Conservation (phyloP, 2,888 invertebrate species). For the Harmothoe impar region DNA sequence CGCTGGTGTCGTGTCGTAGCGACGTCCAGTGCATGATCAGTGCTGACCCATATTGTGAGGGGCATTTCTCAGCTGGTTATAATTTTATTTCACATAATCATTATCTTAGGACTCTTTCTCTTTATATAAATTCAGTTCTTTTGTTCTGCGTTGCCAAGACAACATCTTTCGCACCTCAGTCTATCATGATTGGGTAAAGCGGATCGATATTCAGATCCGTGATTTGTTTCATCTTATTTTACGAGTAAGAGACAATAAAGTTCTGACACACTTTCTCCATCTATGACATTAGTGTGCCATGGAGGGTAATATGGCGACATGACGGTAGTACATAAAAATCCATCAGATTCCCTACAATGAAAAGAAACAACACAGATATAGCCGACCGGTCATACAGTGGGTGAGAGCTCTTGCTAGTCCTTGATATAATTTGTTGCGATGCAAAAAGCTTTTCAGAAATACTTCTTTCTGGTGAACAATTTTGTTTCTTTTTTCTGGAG, state of each 20-base stretch:
- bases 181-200: background rate
- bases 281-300: constrained; percentile 36
- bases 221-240: background rate
- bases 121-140: background rate
- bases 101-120: background rate
- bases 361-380: constrained; percentile 54
- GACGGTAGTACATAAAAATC: constrained; percentile 48
- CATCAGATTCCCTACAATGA: constrained; percentile 55
- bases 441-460: too few relatives aligned
- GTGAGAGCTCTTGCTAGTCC: background rate
- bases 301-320: constrained; percentile 38
- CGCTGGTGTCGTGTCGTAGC: background rate
- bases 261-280: constrained; percentile 32
- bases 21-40: background rate
- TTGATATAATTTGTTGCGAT: background rate
- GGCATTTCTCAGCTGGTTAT: background rate
- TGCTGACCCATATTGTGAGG: background rate
- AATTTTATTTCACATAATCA: constrained; percentile 9
- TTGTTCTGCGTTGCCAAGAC: background rate
- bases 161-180: background rate
- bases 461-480: background rate
- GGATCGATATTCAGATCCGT: background rate
- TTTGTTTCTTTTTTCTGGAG: background rate
- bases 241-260: constrained; percentile 2
- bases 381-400: background rate